Conservation (phyloP, 2,113 vertebrate species). For the Sarotherodon lohbergeri region DNA sequence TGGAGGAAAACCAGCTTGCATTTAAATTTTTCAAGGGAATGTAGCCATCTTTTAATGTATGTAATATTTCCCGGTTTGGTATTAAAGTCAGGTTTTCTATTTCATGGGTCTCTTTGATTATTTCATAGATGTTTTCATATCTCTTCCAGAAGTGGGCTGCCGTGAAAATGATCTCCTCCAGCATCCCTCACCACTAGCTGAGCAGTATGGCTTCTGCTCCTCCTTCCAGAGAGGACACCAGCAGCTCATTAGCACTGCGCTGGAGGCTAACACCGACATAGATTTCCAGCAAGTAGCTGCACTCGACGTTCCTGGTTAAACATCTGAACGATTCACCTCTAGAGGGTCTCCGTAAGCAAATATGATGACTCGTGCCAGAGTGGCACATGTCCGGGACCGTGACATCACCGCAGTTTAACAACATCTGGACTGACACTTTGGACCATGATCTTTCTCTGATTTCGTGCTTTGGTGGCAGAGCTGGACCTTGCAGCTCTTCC, state of each 20-base stretch:
- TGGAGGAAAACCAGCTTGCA: neutral
- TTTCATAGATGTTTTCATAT: constrained; percentile 10
- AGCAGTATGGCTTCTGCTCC: constrained; percentile 54
- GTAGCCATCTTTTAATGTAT: neutral
- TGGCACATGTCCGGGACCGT: neutral
- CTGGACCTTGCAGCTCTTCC: constrained; percentile 31
- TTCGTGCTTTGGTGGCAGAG: constrained; percentile 9
- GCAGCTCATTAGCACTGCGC: constrained; percentile 21
- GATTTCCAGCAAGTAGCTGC: neutral
- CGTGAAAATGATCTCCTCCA: constrained; percentile 21
- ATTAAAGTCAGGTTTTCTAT: neutral
- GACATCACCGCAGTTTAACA: neutral
- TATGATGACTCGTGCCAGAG: neutral
- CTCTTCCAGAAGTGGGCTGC: constrained; percentile 5
- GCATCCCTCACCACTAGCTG: constrained; percentile 14
- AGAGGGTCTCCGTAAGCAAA: neutral
- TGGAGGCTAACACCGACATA: constrained; percentile 66
- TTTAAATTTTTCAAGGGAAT: neutral
- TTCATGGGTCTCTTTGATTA: neutral
- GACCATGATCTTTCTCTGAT: constrained; percentile 43
- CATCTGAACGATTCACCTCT: neutral
- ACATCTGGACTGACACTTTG: neutral
- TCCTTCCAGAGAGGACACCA: constrained; percentile 29
- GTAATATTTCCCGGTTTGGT: neutral
- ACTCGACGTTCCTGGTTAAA: neutral